Base-by-base conservation (phyloP, 2,888 invertebrate species). In the Arctia plantaginis region DNA sequence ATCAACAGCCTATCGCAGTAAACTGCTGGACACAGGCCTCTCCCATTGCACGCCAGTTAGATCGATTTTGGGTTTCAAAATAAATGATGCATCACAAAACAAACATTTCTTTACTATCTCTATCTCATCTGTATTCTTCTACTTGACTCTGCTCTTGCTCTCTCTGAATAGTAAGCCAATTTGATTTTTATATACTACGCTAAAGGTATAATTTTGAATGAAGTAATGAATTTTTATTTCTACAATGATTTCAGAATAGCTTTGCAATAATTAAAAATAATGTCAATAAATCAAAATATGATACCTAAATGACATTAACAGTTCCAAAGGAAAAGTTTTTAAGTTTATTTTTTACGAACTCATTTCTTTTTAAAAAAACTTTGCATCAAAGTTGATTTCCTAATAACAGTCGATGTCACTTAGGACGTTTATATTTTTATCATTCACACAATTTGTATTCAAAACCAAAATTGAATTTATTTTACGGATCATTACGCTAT, bases 221-320 rank as follows among this genome's bases (percentile, higher is more conserved):
- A 27, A 23, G 23, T 6, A 1, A 68, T 51, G 10, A 51, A 67
- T 44, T 18, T 12, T 30, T 12, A n/a, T 0, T 33, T 51, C 3
- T 33, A 30, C 7, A 39, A 35, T 41, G 64, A 68, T 73, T 68
- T 68, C 72, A 73, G 72, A 73, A 72, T 47, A 68, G 27, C n/a
- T 71, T n/a, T 18, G 33, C 18, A 47, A 23, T n/a, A 0, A 39
- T n/a, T 6, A n/a, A 39, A 35, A 18, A 65, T 23, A 35, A 35
- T 10, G 39, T 35, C n/a, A 18, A 66, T 7, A 7, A 27, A 27
- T 18, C 4, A 27, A 39, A n/a, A 41, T 18, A 66, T 39, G 27
- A n/a, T 15, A 41, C 41, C 41, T 66, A 27, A 27, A 66, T 30
- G 8, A 44, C n/a, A 44, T n/a, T 23, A 44, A 30, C 3, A 27